These are phyloP conservation scores for Drosophila monieri DNA, from an alignment of 2,888 invertebrate species.

Conservation along the genomic window DNA sequence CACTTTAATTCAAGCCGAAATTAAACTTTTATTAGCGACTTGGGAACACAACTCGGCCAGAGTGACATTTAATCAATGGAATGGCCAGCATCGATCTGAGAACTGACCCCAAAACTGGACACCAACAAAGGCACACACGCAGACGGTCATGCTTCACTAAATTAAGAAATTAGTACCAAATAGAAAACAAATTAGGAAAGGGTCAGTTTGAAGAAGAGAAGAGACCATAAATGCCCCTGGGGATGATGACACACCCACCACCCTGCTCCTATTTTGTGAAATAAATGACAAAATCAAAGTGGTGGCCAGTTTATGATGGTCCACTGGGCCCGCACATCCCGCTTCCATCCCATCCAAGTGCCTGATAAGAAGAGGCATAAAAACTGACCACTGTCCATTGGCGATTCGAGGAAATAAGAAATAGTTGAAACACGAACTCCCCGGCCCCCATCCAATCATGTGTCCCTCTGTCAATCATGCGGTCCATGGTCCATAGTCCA, in stretches of 20 bases:
- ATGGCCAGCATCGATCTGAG: slow-evolving; percentile 62
- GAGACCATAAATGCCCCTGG: slow-evolving; percentile 48
- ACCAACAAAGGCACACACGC: slow-evolving; percentile 6
- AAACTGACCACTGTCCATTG: slow-evolving; percentile 70
- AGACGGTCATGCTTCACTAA: slow-evolving; percentile 50
- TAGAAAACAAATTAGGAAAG: slow-evolving; percentile 80
- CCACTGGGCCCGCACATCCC: slow-evolving; percentile 35
- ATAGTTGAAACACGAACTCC: slow-evolving; percentile 19
- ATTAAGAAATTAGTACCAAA: slow-evolving; percentile 79
- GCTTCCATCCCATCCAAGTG: slow-evolving; percentile 19
- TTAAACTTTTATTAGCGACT: slow-evolving; percentile 76
- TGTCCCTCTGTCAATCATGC: slow-evolving; percentile 72
- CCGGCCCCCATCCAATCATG: slow-evolving; percentile 14
- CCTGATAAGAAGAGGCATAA: slow-evolving; percentile 62
- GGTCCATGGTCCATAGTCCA: slow-evolving; percentile 35
- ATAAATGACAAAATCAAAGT: slow-evolving; percentile 67
- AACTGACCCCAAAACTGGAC: slow-evolving; percentile 34
- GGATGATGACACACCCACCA: slow-evolving; percentile 6
- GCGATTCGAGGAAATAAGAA: slow-evolving; percentile 54
- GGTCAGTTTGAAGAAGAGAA: slow-evolving; percentile 43
- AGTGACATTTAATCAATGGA: slow-evolving; percentile 40
- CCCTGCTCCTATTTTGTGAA: slow-evolving; percentile 1
- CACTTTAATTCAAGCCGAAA: slow-evolving; percentile 63
- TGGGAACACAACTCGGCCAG: slow-evolving; percentile 49
- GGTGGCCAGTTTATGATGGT: slow-evolving; percentile 79